Percentiles rank a stretch among this genome's conserved stretches.
Evolutionary conservation across 2,797 vertebrate species (phyloP).

Genomic region (Nasua narica): DNA sequence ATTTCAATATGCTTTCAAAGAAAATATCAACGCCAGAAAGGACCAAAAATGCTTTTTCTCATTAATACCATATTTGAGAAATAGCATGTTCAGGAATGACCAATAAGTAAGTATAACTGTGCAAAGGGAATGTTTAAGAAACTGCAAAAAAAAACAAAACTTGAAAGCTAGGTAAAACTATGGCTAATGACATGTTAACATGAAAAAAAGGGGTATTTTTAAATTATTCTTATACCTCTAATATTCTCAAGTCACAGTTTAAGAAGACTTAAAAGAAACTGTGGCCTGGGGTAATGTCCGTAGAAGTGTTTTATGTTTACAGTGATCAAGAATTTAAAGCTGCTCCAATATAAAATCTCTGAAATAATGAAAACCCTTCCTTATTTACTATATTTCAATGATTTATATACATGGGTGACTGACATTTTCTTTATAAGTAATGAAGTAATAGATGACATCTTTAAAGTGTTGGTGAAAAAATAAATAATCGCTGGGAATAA

Average conservation of each 20-base stretch:
- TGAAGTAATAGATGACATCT: neutral
- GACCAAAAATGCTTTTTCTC: neutral
- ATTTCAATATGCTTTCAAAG: neutral
- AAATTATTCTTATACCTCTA: neutral
- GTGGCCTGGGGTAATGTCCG: neutral
- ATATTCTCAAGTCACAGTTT: neutral
- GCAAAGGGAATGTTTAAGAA: neutral
- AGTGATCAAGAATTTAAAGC: neutral
- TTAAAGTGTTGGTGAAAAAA: neutral
- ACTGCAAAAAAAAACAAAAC: neutral
- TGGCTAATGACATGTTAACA: neutral
- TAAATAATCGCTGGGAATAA: neutral
- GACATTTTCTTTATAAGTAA: constrained; percentile 16
- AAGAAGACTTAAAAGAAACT: neutral
- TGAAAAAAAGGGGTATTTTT: neutral
- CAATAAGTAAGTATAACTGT: neutral
- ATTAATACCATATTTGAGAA: neutral
- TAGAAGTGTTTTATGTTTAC: neutral
- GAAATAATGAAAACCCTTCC: neutral
- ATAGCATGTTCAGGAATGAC: neutral
- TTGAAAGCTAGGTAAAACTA: neutral
- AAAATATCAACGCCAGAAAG: neutral
- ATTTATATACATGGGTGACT: neutral
- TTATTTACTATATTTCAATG: neutral
- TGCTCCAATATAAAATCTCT: constrained; percentile 18